These are phyloP conservation scores for Etheostoma perlongum DNA, from an alignment of 2,797 vertebrate genomes.

Conservation along the genomic window DNA sequence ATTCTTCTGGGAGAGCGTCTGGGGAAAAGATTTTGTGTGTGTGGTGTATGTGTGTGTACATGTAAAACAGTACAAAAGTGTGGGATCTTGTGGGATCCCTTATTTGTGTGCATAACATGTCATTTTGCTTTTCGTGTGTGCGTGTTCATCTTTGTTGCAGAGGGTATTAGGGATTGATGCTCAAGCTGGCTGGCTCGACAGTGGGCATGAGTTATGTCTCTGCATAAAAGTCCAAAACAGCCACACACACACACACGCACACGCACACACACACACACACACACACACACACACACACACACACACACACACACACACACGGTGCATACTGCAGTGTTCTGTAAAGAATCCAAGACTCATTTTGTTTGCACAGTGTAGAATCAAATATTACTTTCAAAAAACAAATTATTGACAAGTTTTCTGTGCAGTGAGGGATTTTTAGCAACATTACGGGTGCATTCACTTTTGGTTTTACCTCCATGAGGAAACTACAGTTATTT, in stretches of 20 bases:
- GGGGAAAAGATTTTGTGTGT: background rate
- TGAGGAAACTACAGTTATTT: too few species aligned
- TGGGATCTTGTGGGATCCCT: too few species aligned
- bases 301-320: background rate
- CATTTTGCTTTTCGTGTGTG: background rate
- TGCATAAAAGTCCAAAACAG: conserved; percentile 57
- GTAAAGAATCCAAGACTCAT: background rate
- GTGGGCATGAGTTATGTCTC: conserved; percentile 75
- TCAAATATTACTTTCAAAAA: background rate
- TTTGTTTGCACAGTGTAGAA: background rate
- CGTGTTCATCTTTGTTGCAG: conserved; percentile 12
- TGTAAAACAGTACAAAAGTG: background rate
- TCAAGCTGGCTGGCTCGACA: conserved; percentile 58
- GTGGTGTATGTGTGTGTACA: background rate
- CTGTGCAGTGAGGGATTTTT: too few species aligned
- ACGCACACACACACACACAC: conserved; percentile 7
- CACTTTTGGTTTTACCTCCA: too few species aligned
- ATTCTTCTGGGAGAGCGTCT: conserved; percentile 50
- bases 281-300: conserved; percentile 14
- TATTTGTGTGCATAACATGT: background rate
- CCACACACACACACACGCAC: conserved; percentile 8
- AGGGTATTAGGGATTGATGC: conserved; percentile 25
- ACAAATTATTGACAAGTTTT: too few species aligned
- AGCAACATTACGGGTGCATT: too few species aligned
- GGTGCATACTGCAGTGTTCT: conserved; percentile 8